Conservation (phyloP, 2,888 invertebrate species). For the Cremastobaeus sp. region DNA sequence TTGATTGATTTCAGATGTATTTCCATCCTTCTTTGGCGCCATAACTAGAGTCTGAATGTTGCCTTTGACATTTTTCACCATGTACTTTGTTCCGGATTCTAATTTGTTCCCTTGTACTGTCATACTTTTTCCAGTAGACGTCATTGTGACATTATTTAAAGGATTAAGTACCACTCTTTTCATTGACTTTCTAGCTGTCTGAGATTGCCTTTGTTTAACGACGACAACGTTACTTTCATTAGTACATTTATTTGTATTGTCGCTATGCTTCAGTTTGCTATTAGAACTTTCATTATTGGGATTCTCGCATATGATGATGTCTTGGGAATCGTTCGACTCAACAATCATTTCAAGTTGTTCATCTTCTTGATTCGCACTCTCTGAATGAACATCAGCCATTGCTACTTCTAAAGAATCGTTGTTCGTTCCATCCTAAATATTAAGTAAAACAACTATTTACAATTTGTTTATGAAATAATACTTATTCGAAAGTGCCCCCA, state of each 20-base stretch:
- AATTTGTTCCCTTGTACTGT: conserved; percentile 68
- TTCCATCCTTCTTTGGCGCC: conserved; percentile 34
- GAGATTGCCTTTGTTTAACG: conserved; percentile 53
- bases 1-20: conserved; percentile 19
- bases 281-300: conserved; percentile 36
- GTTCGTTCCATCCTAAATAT: conserved; percentile 59
- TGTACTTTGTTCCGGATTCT: conserved; percentile 66
- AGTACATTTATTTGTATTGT: conserved; percentile 9
- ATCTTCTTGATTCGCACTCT: conserved; percentile 66
- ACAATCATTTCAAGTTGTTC: conserved; percentile 72
- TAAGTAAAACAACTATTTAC: too few relatives aligned
- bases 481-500: too few relatives aligned
- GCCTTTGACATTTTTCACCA: conserved; percentile 69
- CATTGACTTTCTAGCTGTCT: conserved; percentile 61
- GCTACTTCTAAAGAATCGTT: conserved; percentile 71
- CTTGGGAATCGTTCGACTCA: conserved; percentile 62
- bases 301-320: conserved; percentile 53
- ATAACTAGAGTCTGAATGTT: conserved; percentile 49
- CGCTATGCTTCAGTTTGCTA: conserved; percentile 9
- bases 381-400: conserved; percentile 73
- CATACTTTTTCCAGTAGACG: conserved; percentile 68
- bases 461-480: too few relatives aligned
- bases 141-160: conserved; percentile 67
- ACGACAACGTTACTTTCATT: conserved; percentile 15
- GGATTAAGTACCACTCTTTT: conserved; percentile 66